Evolutionary conservation across 2,888 invertebrate genomes (phyloP).

Genomic region (Mayetiola destructor): DNA sequence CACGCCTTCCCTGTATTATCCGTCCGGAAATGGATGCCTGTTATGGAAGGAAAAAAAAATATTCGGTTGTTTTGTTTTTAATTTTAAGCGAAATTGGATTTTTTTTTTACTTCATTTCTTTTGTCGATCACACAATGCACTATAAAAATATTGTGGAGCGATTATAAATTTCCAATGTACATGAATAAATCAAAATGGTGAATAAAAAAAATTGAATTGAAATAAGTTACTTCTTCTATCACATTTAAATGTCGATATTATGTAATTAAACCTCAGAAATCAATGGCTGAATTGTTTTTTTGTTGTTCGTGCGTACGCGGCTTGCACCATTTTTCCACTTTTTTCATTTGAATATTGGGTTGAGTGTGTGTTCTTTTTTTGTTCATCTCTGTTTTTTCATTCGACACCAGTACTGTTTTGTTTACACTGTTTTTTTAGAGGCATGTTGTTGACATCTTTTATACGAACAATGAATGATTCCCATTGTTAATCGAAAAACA

Average conservation of each 20-base stretch:
- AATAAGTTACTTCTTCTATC: not conserved
- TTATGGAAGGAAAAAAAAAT: too few species aligned
- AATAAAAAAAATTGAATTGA: not conserved
- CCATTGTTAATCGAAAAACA: too few species aligned
- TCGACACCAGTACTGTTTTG: too few species aligned
- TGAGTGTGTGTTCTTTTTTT: not conserved
- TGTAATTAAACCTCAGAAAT: conserved; percentile 13
- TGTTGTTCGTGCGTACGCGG: not conserved
- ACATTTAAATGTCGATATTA: conserved; percentile 4
- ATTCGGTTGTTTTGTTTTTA: not conserved
- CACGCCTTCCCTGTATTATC: too few species aligned
- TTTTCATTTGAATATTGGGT: conserved; percentile 4
- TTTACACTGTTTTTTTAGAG: too few species aligned
- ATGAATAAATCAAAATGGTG: too few species aligned
- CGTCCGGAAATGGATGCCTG: too few species aligned
- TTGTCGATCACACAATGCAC: not conserved
- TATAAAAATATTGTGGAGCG: too few species aligned
- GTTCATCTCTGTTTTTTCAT: not conserved
- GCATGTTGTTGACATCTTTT: too few species aligned
- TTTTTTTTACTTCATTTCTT: not conserved
- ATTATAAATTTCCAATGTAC: not conserved
- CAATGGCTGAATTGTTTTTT: not conserved
- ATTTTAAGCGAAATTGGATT: not conserved
- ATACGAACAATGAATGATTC: too few species aligned
- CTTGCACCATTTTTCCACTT: not conserved